phyloP scores from a whole-genome alignment of 2,888 invertebrate genomes.

The Parnassius orleans region DNA sequence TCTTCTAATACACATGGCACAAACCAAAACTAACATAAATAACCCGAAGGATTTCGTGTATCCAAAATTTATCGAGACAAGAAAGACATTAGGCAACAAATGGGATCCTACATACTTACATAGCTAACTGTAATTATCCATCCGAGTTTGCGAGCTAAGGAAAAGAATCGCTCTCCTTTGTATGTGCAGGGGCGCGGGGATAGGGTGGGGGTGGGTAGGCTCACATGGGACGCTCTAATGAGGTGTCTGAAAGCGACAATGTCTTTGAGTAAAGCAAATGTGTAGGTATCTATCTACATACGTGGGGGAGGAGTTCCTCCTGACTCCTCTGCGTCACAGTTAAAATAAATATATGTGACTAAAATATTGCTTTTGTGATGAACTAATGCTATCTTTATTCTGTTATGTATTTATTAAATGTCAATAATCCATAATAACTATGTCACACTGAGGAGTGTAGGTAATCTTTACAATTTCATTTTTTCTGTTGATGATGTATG shows the following conservation, averaged over 20 bases:
- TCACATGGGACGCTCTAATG: constrained; percentile 81
- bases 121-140: constrained; percentile 78
- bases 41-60: constrained; percentile 20
- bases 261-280: constrained; percentile 80
- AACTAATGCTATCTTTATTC: constrained; percentile 10
- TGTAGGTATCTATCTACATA: constrained; percentile 74
- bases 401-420: no score
- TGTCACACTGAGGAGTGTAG: no score
- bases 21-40: constrained; percentile 19
- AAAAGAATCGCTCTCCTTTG: constrained; percentile 72
- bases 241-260: constrained; percentile 82
- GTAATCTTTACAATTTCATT: no score
- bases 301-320: constrained; percentile 68
- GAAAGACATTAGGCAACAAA: constrained; percentile 50
- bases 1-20: constrained; percentile 7
- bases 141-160: constrained; percentile 73
- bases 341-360: constrained; percentile 24
- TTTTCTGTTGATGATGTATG: no score
- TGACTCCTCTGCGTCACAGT: constrained; percentile 39
- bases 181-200: constrained; percentile 48
- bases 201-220: constrained; percentile 56
- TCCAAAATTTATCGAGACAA: constrained; percentile 31
- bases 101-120: constrained; percentile 48
- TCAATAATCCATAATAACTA: no score
- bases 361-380: constrained; percentile 15